Percentiles rank a stretch among this genome's conserved stretches.
Conservation (phyloP, 2,113 vertebrate species). For the Planiliza haematocheilus region DNA sequence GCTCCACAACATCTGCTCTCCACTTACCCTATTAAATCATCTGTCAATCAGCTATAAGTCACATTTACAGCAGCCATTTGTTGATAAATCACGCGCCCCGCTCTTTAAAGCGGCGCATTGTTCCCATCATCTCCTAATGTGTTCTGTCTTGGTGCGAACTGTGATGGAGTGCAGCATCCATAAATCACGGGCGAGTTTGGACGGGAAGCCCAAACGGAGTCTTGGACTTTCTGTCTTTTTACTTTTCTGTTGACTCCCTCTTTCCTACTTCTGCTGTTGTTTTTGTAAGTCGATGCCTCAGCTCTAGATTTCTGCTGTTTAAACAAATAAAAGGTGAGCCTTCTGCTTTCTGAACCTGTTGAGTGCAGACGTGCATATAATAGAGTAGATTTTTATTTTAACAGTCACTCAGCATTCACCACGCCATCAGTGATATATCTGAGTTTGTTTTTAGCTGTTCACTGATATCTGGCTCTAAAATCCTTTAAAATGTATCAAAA, state of each 20-base stretch:
- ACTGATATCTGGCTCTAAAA: no score
- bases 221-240: background rate
- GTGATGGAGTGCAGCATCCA: constrained; percentile 29
- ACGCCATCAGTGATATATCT: no score
- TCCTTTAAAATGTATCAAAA: no score
- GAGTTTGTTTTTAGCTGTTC: no score
- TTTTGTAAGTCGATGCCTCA: no score
- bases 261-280: constrained; percentile 1
- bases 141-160: constrained; percentile 2
- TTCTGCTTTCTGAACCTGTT: no score
- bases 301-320: no score
- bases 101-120: constrained; percentile 25
- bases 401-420: no score
- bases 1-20: constrained; percentile 45
- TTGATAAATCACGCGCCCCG: constrained; percentile 19
- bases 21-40: constrained; percentile 34
- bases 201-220: background rate
- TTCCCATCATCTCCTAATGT: constrained; percentile 39
- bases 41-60: constrained; percentile 41
- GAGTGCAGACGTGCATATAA: no score
- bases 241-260: background rate
- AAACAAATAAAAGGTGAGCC: no score
- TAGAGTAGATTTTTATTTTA: no score
- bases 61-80: constrained; percentile 43
- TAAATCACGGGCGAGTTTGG: constrained; percentile 24